Evolutionary conservation across 1,140 invertebrate genomes (phyloP), one percentile per base, ranked within the genome.

Genomic region (Drosophila ficusphila): DNA sequence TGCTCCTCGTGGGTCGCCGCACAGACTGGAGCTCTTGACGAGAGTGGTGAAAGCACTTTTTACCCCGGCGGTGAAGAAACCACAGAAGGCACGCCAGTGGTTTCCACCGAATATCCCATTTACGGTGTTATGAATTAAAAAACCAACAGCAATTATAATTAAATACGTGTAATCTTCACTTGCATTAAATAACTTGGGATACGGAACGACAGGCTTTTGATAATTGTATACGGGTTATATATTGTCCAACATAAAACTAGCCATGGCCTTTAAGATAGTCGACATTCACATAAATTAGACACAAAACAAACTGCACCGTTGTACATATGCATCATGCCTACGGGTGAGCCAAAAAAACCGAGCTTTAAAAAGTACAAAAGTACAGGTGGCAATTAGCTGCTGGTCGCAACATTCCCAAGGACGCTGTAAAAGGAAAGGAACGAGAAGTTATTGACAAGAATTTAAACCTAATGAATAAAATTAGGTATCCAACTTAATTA

Each of bases 241-340:
- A 86, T 74, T 61, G 81, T 86, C 72, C 47, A 76, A 69, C 53
- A 74, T 85, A 78, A 61, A 83, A 72, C 64, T 71, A 79, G 64
- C 29, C 70, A 70, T 48, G 60, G 51, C 39, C 68, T 39, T 39
- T 47, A 29, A 58, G 36, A 49, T 62, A 51, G 23, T 72, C 39
- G 64, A 64, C 76, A 61, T 53, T 53, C 53, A 70, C 49, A 74
- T 74, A 62, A 79, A 60, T 68, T 79, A 79, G 39, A 86, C 56
- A 76, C 42, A 42, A 69, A 46, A 64, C 58, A 49, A 42, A 42
- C 9, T 31, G 56, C 79, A 64, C 58, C 61, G 31, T 29, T 31
- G 33, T 21, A 53, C 46, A 61, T 41, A 61, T 41, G 41, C 58
- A 39, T 38, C 57, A 77, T 77, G 48, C 31, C 39, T 42, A 38